Evolutionary conservation across 2,113 vertebrate genomes (phyloP), one percentile per base, ranked within the genome.

Genomic region (Pteruthius melanotis): DNA sequence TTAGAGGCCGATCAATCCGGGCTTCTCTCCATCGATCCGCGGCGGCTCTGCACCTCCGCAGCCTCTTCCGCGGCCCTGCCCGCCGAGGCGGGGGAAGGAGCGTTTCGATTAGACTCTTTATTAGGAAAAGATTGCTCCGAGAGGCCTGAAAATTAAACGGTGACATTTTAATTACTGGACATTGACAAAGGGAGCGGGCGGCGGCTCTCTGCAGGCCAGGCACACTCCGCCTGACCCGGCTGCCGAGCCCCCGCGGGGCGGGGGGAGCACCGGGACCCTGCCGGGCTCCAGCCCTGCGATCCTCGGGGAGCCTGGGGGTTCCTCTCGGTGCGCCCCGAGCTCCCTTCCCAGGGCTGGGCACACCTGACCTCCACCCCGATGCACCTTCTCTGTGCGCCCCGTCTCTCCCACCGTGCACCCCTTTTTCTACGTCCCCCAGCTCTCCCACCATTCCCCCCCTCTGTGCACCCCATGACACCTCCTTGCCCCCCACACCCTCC

Each of bases 101-200:
- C 95, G 83, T 97, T 99, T 99, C 99, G 98, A 99, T 99, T 98
- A 97, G 97, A 96, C 98, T 97, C 98, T 98, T 98, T 98, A 98
- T 98, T 98, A 98, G 98, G 97, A 97, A 97, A 97, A 98, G 98
- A 98, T 98, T 98, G 98, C 97, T 98, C 97, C 97, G 97, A 98
- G 98, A 98, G 97, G 98, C 97, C 98, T 96, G 98, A 98, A 98
- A 99, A 99, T 99, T 98, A 99, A 99, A 98, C 97, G 98, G 97
- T 99, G 99, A 99, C 99, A 99, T 98, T 99, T 99, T 99, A 99
- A 99, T 99, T 98, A 99, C 99, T 98, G 98, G 98, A 98, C 98
- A 98, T 98, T 98, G 98, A 99, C 98, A 98, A 98, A 98, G 97
- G 98, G 96, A 98, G 91, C 91, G 93, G 97, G 97, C 96, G 95